Base-by-base conservation (phyloP, 1,140 invertebrate species). In the Rhopalosiphum padi region DNA sequence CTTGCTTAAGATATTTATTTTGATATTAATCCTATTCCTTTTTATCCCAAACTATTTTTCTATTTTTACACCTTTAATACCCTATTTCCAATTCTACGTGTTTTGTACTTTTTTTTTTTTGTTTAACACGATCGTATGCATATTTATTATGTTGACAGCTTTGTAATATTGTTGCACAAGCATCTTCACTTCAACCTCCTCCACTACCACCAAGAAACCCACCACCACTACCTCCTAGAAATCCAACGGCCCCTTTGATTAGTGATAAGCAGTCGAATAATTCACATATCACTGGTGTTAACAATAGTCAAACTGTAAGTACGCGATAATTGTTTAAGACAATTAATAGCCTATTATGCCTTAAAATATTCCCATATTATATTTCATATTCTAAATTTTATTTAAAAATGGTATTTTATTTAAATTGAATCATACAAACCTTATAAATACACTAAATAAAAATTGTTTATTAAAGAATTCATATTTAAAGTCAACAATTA, bases 141-240 rank as follows among this genome's bases (percentile, higher is more conserved):
- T 93, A 82, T 86, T 93, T 86, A 93, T 93, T 92, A 86, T 93
- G 91, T 93, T 93, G 82, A 93, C 82, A 93, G 91, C 91, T 93
- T 93, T 53, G 82, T 93, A 93, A 86, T 93, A 92, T 83, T 92
- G 77, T 92, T 92, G 90, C 90, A 95, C 95, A 94, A 95, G 94
- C 95, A 77, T 86, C 90, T 86, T 92, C 94, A 37, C 94, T 94
- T 35, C 94, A 94, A 11, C 94, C 94, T 30, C 94, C 94, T 53
- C 94, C 94, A 37, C 90, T 94, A 89, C 94, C 91, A 93, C 82
- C 91, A 43, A 93, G 68, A 93, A 93, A 89, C 43, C 25, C 86
- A 48, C 93, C 93, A 87, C 86, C 87, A n/a, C 30, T 89, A 51
- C 85, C 93, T 85, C 93, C 86, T 43, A 89, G 93, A 90, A 94